Percentiles rank a stretch among this genome's conserved stretches.
These are phyloP conservation scores for Pseudochaenichthys georgianus DNA, from an alignment of 2,797 vertebrate species.

Conservation along the genomic window DNA sequence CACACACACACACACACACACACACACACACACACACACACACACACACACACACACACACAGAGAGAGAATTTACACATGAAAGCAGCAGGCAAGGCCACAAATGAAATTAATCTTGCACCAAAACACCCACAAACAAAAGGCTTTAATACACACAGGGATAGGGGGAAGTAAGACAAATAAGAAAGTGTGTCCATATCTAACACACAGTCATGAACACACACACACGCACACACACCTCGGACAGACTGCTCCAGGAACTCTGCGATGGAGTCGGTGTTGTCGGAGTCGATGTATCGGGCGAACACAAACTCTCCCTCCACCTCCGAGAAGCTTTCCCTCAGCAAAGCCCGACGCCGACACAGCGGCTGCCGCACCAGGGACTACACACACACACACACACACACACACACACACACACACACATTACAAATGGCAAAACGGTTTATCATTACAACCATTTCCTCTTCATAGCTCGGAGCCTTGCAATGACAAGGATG, in stretches of 20 bases:
- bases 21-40: too few relatives aligned
- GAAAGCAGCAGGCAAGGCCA: conserved; percentile 31
- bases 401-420: conserved; percentile 28
- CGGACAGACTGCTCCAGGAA: conserved; percentile 94
- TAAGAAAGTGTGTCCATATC: conserved; percentile 20
- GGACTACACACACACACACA: conserved; percentile 80
- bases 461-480: conserved; percentile 65
- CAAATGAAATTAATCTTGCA: conserved; percentile 43
- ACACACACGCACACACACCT: conserved; percentile 81
- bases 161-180: conserved; percentile 46
- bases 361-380: conserved; percentile 89
- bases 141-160: conserved; percentile 38
- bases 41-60: too few relatives aligned
- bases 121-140: conserved; percentile 46
- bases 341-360: conserved; percentile 87
- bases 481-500: conserved; percentile 67
- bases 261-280: conserved; percentile 90
- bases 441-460: conserved; percentile 65
- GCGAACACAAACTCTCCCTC: conserved; percentile 94
- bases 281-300: conserved; percentile 87
- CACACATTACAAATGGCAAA: conserved; percentile 53
- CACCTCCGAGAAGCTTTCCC: conserved; percentile 87
- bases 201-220: conserved; percentile 4
- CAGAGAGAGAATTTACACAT: conserved; percentile 41
- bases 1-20: conserved; percentile 9